phyloP scores from a whole-genome alignment of 2,113 vertebrate genomes.

The Petromus typicus region DNA sequence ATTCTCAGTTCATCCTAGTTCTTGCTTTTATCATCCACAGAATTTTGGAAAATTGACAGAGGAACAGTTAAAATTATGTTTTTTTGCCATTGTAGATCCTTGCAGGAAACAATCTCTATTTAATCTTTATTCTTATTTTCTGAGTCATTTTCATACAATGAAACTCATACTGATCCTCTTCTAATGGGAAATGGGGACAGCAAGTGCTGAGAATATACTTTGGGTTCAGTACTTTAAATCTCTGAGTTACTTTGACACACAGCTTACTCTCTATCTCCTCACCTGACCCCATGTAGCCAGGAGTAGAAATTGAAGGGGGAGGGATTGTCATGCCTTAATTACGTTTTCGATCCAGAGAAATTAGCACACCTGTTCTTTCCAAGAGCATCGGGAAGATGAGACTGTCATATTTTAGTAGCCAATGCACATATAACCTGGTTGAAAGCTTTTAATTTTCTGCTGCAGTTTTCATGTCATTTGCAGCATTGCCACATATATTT shows the following conservation, averaged over 20 bases:
- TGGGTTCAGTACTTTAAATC: conserved; percentile 44
- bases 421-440: background rate
- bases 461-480: background rate
- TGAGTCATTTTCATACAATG: conserved; percentile 60
- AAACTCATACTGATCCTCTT: conserved; percentile 16
- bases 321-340: conserved; percentile 29
- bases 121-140: conserved; percentile 56
- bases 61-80: conserved; percentile 30
- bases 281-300: background rate
- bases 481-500: background rate
- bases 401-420: background rate
- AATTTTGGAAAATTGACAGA: conserved; percentile 12
- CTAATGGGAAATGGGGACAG: background rate
- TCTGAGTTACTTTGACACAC: conserved; percentile 24
- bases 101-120: background rate
- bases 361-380: background rate
- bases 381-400: background rate
- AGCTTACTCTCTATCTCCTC: conserved; percentile 32
- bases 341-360: background rate
- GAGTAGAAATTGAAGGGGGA: background rate
- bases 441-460: conserved; percentile 1
- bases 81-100: background rate
- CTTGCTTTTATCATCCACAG: background rate
- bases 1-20: background rate
- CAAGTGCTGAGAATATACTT: conserved; percentile 10